Base-by-base conservation (phyloP, 2,888 invertebrate genomes). In the Hedya salicella region DNA sequence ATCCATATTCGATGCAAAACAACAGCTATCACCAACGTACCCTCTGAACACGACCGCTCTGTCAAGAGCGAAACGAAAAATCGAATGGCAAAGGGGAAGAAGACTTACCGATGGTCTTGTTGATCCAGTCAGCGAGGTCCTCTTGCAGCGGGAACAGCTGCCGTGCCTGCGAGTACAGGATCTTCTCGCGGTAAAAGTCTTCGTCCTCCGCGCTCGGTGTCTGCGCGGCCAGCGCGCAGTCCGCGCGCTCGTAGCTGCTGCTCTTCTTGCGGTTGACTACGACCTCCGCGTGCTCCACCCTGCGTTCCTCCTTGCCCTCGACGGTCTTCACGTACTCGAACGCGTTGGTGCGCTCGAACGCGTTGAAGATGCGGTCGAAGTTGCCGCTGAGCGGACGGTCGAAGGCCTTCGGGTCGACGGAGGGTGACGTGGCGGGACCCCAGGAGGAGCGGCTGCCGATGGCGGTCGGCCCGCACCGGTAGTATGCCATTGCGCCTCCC, bases 71-170 rank as follows among this genome's bases (percentile, higher is more conserved):
- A 25, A 25, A 25, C 25, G 4, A 4, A 6, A 2, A 36, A 11
- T 36, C 17, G 39, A 42, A n/a, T 53, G 17, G 21, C 19, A 17
- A 25, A n/a, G 40, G 14, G 6, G 40, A 60, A 13, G 30, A 39
- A 14, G n/a, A 93, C 95, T 94, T 82, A 97, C 97, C 96, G 71
- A 97, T 93, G 63, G 95, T 96, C 83, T 96, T 96, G 83, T 96
- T 96, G 70, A 97, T 95, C 97, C 97, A 97, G 75, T 97, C 97
- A 6, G 97, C 96, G 63, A 97, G 89, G 86, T 97, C 97, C 82
- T 97, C 97, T 85, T 96, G 96, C 70, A 97, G 90, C 0, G 97
- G 97, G 77, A 95, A 95, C 76, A 97, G 92, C 84, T 96, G 96
- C 57, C 96, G 93, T 84, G 95, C 95, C 87, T 97, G 96, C 69